These are phyloP conservation scores for Catalaphyllia jardinei DNA, from an alignment of 64 coral and sea anemone genomes.

Conservation along the genomic window DNA sequence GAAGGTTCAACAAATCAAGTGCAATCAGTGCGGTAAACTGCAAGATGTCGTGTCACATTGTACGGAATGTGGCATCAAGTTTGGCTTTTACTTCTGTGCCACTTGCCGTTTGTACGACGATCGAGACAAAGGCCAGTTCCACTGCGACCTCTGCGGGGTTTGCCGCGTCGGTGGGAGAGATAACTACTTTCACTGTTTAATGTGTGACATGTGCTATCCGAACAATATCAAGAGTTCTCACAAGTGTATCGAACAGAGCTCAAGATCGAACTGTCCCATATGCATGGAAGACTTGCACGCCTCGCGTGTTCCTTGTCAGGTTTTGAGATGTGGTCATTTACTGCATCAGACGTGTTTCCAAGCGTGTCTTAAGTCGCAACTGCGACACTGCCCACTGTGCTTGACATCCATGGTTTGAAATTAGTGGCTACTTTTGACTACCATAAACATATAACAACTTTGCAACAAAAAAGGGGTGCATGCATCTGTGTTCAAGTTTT, in stretches of 20 bases:
- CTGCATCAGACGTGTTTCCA: constrained; percentile 86
- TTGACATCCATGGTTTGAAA: constrained; percentile 46
- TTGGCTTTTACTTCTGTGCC: constrained; percentile 92
- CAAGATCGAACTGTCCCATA: constrained; percentile 87
- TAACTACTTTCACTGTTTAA: constrained; percentile 85
- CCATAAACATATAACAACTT: not conserved
- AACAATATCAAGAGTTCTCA: constrained; percentile 61
- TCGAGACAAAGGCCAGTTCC: constrained; percentile 91
- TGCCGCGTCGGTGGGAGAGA: constrained; percentile 89
- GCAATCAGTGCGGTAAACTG: constrained; percentile 73
- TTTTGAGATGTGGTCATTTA: constrained; percentile 91
- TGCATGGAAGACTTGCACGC: constrained; percentile 87
- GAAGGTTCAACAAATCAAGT: constrained; percentile 74
- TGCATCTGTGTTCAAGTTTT: too few species aligned
- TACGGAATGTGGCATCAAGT: constrained; percentile 67
- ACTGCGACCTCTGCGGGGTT: constrained; percentile 88
- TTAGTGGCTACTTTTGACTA: not conserved
- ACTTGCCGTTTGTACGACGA: constrained; percentile 92
- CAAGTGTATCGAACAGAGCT: constrained; percentile 83
- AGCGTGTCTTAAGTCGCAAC: constrained; percentile 57
- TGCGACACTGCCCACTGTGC: constrained; percentile 76
- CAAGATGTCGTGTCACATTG: constrained; percentile 75
- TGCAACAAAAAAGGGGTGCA: not conserved
- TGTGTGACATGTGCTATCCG: constrained; percentile 89
- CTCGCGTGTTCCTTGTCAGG: constrained; percentile 79